These are phyloP conservation scores for Chaetops frenatus DNA, from an alignment of 2,113 vertebrate species.

Conservation along the genomic window DNA sequence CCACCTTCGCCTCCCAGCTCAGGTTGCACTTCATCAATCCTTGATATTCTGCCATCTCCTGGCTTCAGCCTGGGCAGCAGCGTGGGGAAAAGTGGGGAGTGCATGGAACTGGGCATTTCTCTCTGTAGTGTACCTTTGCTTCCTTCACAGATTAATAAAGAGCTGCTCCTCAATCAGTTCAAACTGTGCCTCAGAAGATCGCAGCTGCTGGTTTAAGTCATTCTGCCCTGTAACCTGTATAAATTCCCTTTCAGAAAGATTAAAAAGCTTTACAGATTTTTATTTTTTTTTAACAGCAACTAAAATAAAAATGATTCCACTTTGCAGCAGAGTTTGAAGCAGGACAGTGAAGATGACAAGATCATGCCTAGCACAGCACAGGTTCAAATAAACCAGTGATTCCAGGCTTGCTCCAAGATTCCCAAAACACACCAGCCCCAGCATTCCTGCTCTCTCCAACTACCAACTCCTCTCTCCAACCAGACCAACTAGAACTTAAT, in stretches of 20 bases:
- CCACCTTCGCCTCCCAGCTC: conserved; percentile 58
- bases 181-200: background rate
- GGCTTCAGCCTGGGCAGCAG: conserved; percentile 53
- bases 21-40: conserved; percentile 65
- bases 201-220: background rate
- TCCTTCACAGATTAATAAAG: background rate
- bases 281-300: no score
- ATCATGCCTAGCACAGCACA: background rate
- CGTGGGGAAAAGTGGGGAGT: background rate
- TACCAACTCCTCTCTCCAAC: background rate
- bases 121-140: background rate
- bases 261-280: background rate
- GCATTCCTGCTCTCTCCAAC: background rate
- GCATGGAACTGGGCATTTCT: background rate
- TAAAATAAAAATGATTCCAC: background rate
- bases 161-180: background rate
- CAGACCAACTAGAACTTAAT: background rate
- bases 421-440: background rate
- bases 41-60: conserved; percentile 61
- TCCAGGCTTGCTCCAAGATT: background rate
- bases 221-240: background rate
- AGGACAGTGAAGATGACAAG: background rate
- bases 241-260: background rate
- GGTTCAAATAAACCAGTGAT: background rate
- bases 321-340: background rate